Evolutionary conservation across 2,113 vertebrate species (phyloP), one percentile per base, ranked within the genome.

Genomic region (Atherinomorus stipes): DNA sequence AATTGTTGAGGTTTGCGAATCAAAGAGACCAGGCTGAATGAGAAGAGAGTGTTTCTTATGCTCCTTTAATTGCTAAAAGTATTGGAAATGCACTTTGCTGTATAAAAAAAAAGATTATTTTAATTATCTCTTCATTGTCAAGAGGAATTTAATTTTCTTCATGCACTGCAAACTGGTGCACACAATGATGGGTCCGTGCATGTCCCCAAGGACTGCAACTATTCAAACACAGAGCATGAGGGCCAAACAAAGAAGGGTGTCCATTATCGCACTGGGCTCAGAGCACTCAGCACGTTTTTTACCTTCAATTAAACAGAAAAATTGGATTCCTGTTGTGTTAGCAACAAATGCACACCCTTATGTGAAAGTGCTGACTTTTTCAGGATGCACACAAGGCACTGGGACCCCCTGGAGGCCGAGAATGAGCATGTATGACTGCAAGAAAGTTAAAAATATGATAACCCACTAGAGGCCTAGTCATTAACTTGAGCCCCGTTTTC

Each of bases 381-480:
- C 64, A 74, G 56, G 66, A 69, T 3, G 3, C 11, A 38, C 12
- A 21, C 4, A 1, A 70, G 11, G n/a, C 25, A 25, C 15, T 42
- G 2, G 8, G 49, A 65, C 53, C 51, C 18, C 34, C 44, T 37
- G 38, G 22, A 5, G 12, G 57, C 19, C 45, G 44, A 56, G 34
- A 65, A 37, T 22, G 60, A 34, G 45, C 50, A 38, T 59, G 34
- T 54, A 60, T 38, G 21, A 57, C 59, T 67, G 44, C 4, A 57
- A 58, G 38, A 62, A 64, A 62, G 19, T 23, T n/a, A 58, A 56
- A 45, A 56, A 54, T 70, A 53, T 63, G 51, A 60, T 66, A 73
- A 73, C 76, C n/a, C 51, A 28, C 78, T 72, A 18, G 18, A 45
- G 69, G 76, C 49, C 50, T 60, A 81, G 64, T 78, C 57, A 73